Percentiles rank a stretch among this genome's conserved stretches.
Conservation (phyloP, 2,797 vertebrate species). For the Alosa sapidissima region DNA sequence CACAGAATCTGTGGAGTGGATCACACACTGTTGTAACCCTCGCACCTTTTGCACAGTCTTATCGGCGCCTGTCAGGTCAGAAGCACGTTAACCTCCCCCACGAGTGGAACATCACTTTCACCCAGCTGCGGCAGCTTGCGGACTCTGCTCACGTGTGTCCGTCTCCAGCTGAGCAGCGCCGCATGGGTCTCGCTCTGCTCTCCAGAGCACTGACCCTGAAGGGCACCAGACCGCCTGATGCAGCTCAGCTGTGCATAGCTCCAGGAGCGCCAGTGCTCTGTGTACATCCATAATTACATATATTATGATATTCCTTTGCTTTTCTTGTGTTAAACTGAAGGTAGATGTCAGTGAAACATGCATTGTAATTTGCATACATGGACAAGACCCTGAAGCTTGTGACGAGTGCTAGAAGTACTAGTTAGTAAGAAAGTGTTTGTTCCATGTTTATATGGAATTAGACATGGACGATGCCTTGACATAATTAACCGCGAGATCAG, state of each 20-base stretch:
- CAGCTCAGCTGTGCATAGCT: constrained; percentile 13
- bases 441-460: too few relatives aligned
- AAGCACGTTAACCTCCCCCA: not conserved
- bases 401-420: too few relatives aligned
- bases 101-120: not conserved
- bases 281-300: not conserved
- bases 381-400: too few relatives aligned
- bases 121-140: not conserved
- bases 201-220: not conserved
- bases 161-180: not conserved
- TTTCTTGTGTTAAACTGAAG: not conserved
- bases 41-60: not conserved
- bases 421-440: too few relatives aligned
- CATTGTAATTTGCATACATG: not conserved
- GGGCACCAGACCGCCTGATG: not conserved
- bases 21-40: constrained; percentile 61
- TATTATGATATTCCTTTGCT: not conserved
- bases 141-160: not conserved
- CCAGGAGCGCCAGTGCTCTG: not conserved
- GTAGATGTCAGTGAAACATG: too few relatives aligned
- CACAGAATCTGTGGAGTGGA: constrained; percentile 63
- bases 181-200: not conserved
- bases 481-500: not conserved
- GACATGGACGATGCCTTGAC: too few relatives aligned
- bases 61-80: not conserved